Percentiles rank a stretch among this genome's conserved stretches.
Evolutionary conservation across 2,888 invertebrate genomes (phyloP).

Genomic region (Ectemnius lituratus): DNA sequence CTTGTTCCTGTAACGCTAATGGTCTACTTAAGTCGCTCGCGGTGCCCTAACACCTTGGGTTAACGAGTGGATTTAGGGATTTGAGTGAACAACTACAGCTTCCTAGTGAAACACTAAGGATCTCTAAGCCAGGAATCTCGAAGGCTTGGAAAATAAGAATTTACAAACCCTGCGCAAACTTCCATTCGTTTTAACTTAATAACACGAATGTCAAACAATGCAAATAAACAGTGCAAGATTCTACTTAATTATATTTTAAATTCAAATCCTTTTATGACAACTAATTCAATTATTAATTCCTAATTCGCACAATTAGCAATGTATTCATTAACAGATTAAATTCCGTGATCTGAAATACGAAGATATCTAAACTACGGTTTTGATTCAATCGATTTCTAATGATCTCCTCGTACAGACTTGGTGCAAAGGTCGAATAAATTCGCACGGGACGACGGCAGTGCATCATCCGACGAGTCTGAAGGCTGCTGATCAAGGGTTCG

Average conservation of each 20-base stretch:
- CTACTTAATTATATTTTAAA: background rate
- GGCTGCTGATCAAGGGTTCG: constrained; percentile 58
- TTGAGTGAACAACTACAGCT: constrained; percentile 34
- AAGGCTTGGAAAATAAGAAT: background rate
- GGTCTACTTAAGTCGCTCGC: constrained; percentile 67
- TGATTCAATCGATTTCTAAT: no score
- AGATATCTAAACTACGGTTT: background rate
- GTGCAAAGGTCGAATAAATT: background rate
- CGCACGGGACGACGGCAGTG: constrained; percentile 40
- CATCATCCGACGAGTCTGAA: constrained; percentile 49
- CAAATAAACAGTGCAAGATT: background rate
- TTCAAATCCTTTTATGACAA: background rate
- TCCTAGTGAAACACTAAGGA: constrained; percentile 44
- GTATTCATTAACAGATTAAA: background rate
- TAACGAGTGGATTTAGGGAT: constrained; percentile 54
- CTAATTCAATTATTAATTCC: background rate
- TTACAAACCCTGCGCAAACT: background rate
- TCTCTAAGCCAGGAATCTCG: background rate
- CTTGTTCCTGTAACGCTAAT: constrained; percentile 74
- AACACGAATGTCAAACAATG: background rate
- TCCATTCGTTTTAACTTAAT: background rate
- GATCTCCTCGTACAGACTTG: no score
- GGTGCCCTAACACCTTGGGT: constrained; percentile 49
- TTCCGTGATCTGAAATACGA: background rate
- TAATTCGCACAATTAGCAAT: background rate